Evolutionary conservation across 2,888 invertebrate species (phyloP), one percentile per base, ranked within the genome.

Genomic region (Salticus scenicus): DNA sequence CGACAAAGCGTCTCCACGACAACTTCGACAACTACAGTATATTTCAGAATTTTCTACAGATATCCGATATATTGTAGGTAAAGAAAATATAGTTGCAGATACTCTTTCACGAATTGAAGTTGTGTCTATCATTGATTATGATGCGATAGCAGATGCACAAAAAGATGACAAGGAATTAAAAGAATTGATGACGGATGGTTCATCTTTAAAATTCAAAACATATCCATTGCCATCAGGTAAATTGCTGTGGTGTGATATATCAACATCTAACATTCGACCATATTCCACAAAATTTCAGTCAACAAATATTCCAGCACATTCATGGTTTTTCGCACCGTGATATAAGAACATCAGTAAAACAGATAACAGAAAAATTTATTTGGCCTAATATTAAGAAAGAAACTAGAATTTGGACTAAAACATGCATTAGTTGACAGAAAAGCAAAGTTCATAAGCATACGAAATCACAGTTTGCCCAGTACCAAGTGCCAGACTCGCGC

Each of bases 321-420:
- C 72, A 72, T 57, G 57, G 28, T 51, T 73, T 73, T n/a, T 5
- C 57, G 1, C 72, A 72, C 20, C 72, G 30, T 2, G 72, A 10
- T 0, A 57, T 72, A 4, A 71, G 27, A 41, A 14, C 28, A 1
- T 41, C 78, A 20, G 33, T 71, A 1, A 78, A 71, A 41, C 20
- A 57, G 41, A 78, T 78, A 42, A 63, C 63, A 1, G 41, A 24
- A 27, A 71, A 41, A 57, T 71, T 78, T 33, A 71, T 71, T 57
- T 78, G 78, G 78, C 12, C 63, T 33, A 1, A 41, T 0, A 70
- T 57, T 7, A 78, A 57, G 20, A 64, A 70, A 8, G 7, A 66
- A 17, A 8, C 30, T 30, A 12, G 17, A 28, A 30, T 30, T 30
- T 66, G 66, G 66, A 30, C 66, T 1, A 31, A 66, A 14, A 10